These are phyloP conservation scores for Struthidea cinerea DNA, from an alignment of 2,113 vertebrate genomes.

Conservation along the genomic window DNA sequence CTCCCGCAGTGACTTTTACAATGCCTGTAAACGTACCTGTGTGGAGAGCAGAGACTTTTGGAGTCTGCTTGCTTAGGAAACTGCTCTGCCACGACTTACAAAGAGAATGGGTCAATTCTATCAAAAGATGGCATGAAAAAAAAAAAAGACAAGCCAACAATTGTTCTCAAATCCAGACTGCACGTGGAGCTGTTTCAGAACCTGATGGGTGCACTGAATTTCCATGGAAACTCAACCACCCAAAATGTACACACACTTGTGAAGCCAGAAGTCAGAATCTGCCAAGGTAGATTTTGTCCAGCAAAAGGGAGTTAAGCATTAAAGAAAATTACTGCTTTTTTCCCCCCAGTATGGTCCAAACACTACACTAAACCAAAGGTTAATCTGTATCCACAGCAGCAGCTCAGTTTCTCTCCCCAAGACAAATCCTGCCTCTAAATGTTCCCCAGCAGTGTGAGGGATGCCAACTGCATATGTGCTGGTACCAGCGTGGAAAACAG, in stretches of 20 bases:
- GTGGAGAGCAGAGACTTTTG: neutral
- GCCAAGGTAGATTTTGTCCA: neutral
- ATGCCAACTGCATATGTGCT: neutral
- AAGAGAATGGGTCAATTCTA: neutral
- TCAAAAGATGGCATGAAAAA: neutral
- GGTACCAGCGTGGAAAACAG: neutral
- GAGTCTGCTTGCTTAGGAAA: neutral
- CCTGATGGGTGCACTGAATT: neutral
- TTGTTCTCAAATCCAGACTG: neutral
- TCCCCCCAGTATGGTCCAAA: neutral
- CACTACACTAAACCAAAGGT: neutral
- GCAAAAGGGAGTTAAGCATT: neutral
- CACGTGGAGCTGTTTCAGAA: neutral
- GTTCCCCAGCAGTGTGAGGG: accelerated
- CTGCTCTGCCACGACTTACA: neutral
- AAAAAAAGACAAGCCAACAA: neutral
- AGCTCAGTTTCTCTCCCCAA: neutral
- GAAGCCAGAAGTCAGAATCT: conserved; percentile 1
- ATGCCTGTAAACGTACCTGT: neutral
- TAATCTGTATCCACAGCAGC: neutral
- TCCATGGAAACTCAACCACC: conserved; percentile 53
- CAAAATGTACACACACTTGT: neutral
- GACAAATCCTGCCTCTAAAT: neutral
- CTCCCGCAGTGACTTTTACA: neutral
- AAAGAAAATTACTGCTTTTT: neutral